Percentiles rank a stretch among this genome's conserved stretches.
phyloP scores from a whole-genome alignment of 1,140 invertebrate genomes.

The Nasonia longicornis region DNA sequence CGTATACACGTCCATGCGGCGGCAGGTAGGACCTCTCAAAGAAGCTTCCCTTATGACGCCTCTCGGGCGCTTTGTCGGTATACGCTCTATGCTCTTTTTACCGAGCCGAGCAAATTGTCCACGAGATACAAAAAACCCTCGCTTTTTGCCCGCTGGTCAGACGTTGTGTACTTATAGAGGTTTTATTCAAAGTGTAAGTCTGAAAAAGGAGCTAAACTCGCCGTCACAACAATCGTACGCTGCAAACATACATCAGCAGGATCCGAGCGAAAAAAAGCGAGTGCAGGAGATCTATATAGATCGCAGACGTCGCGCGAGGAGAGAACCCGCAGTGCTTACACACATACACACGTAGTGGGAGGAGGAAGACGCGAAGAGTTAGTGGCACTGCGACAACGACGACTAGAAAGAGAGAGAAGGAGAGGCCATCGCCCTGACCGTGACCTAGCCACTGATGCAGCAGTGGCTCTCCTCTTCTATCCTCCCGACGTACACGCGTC shows the following conservation, averaged over 20 bases:
- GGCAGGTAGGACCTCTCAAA: background rate
- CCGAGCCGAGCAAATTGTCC: background rate
- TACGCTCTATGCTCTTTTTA: background rate
- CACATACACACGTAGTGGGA: background rate
- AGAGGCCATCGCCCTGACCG: constrained; percentile 68
- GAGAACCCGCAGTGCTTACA: background rate
- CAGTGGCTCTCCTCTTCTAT: constrained; percentile 40
- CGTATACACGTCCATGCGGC: background rate
- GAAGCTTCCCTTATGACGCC: constrained; percentile 24
- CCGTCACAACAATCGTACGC: constrained; percentile 25
- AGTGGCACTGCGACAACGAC: constrained; percentile 38
- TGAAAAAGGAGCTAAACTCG: too few species aligned
- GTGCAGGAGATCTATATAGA: constrained; percentile 29
- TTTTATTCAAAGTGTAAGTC: too few species aligned
- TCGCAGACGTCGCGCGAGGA: background rate
- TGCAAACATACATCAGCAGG: background rate
- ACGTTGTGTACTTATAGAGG: too few species aligned
- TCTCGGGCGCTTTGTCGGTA: constrained; percentile 18
- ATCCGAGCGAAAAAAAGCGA: background rate
- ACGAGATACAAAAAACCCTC: too few species aligned
- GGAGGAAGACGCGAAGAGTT: constrained; percentile 27
- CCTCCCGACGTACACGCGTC: background rate
- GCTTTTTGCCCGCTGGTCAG: too few species aligned
- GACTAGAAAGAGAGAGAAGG: constrained; percentile 50
- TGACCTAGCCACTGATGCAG: constrained; percentile 63